Percentiles rank a stretch among this genome's conserved stretches.
Evolutionary conservation across 2,888 invertebrate species (phyloP).

Genomic region (Escarpia spicata): DNA sequence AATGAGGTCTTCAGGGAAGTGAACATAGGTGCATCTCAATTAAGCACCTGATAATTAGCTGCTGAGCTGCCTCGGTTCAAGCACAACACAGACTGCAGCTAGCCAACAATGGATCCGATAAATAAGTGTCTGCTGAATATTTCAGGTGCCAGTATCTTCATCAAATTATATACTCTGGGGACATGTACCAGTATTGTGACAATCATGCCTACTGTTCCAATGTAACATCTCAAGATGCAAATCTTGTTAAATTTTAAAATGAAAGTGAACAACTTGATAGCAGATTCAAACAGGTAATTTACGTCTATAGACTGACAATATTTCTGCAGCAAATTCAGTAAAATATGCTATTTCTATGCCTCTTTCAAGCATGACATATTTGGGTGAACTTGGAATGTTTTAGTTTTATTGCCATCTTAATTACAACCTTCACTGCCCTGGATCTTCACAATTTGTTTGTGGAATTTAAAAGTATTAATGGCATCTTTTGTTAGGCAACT

Average conservation of each 20-base stretch:
- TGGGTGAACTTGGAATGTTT: neutral
- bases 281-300: neutral
- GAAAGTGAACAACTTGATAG: neutral
- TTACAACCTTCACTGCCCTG: constrained; percentile 12
- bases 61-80: neutral
- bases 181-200: neutral
- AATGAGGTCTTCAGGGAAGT: neutral
- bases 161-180: neutral
- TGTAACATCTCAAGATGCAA: neutral
- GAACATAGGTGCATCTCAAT: neutral
- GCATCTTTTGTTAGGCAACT: neutral
- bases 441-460: neutral
- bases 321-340: neutral
- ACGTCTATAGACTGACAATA: neutral
- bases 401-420: neutral
- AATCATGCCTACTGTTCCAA: neutral
- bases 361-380: neutral
- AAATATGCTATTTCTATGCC: neutral
- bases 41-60: neutral
- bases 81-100: neutral
- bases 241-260: neutral
- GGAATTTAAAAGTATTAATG: neutral
- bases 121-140: neutral
- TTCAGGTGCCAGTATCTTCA: neutral
- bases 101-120: neutral